Conservation (phyloP, 1,140 invertebrate species). For the Apocrypta bakeri region DNA sequence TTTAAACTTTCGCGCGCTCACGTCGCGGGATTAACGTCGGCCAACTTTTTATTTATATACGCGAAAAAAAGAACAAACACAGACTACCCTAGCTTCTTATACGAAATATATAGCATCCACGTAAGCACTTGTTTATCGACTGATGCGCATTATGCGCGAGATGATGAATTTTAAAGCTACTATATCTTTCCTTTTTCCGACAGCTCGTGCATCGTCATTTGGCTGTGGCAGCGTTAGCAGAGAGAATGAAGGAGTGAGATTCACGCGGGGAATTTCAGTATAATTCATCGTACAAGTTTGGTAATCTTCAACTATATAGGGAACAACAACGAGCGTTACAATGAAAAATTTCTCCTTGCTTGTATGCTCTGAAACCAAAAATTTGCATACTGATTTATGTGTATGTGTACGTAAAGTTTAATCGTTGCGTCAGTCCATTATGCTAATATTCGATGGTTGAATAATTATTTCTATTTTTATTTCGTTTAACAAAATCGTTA, state of each 20-base stretch:
- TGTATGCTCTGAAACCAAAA: no score
- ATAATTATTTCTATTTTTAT: neutral
- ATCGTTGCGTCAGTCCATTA: neutral
- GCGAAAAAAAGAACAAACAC: no score
- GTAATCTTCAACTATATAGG: neutral
- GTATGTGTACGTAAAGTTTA: no score
- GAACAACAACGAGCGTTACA: no score
- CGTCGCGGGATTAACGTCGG: constrained; percentile 18
- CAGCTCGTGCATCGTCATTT: neutral
- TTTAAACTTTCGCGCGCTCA: constrained; percentile 32
- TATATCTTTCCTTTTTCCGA: no score
- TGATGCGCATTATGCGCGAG: neutral
- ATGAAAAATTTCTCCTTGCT: no score
- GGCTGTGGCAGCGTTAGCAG: no score
- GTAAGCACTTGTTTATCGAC: no score
- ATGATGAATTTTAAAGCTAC: neutral
- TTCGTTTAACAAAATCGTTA: neutral
- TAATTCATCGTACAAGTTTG: neutral
- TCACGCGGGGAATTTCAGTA: neutral
- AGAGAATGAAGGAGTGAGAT: no score
- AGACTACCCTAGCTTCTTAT: no score
- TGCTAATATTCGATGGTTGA: neutral
- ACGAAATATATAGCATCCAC: no score
- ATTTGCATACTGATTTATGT: no score
- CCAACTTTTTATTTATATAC: constrained; percentile 14